A percentile compares a stretch with the other conserved stretches of the same genome.
phyloP scores from a whole-genome alignment of 2,113 vertebrate genomes.

The Nycticorax nycticorax region DNA sequence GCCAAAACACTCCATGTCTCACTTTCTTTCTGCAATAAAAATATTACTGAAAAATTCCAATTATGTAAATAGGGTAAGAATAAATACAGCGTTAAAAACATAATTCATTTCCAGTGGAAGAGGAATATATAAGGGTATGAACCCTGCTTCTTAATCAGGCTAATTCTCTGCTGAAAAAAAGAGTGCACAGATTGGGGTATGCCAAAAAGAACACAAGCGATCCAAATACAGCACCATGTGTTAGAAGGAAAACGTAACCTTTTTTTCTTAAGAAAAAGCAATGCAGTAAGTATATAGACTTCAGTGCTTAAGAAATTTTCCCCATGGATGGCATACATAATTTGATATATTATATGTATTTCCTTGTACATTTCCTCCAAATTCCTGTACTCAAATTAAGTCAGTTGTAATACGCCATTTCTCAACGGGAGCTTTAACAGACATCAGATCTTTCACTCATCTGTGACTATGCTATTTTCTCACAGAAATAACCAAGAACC shows the following conservation, averaged over 20 bases:
- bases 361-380: constrained; percentile 2
- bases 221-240: background rate
- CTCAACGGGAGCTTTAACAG: constrained; percentile 13
- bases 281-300: background rate
- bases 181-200: accelerated
- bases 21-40: constrained; percentile 37
- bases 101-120: background rate
- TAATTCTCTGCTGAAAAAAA: background rate
- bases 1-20: constrained; percentile 48
- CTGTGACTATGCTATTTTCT: background rate
- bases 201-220: background rate
- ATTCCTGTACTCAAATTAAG: background rate
- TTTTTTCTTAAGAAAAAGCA: background rate
- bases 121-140: background rate
- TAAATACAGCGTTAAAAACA: background rate
- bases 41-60: constrained; percentile 28
- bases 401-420: background rate
- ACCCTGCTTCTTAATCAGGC: background rate
- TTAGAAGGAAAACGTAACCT: background rate
- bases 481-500: background rate
- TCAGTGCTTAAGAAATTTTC: background rate
- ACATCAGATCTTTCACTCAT: background rate
- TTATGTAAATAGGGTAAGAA: constrained; percentile 3
- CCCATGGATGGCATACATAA: background rate
- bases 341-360: constrained; percentile 9